Evolutionary conservation across 2,888 invertebrate genomes (phyloP), one percentile per base, ranked within the genome.

Genomic region (Asteroscopus sphinx): DNA sequence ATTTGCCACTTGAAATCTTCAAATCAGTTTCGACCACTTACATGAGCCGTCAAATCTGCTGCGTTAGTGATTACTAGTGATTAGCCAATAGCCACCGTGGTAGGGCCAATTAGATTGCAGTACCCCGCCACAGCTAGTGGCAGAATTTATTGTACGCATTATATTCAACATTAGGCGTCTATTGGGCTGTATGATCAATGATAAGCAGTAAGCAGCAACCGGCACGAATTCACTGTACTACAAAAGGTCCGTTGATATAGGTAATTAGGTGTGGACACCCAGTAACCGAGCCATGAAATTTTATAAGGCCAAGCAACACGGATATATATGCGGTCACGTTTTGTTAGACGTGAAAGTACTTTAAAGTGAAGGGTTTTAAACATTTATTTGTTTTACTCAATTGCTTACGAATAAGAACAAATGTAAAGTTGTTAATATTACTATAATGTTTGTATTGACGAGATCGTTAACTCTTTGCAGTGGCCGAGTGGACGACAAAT

Each of bases 401-500:
- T 12, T 15, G 25, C 25, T 5, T 36, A 1, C 11, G 7, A 1
- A 6, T 12, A 13, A 28, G 8, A 16, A 30, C 17, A 48, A 37
- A 59, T 44, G 16, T 33, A 16, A 5, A 25, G 15, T 33, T 66
- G n/a, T 37, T 58, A 25, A 33, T 28, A 28, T 37, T 16, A 46
- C 2, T 21, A 2, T 12, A 57, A 25, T 13, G n/a, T 21, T 26
- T 17, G 16, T 41, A 16, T 46, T 53, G 36, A 65, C 2, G 33
- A 49, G 8, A 46, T 55, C 9, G 28, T 68, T 60, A 60, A 39
- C 46, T 59, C 13, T 71, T 86, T 81, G 42, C 80, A 94, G 93
- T 92, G 89, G 89, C 93, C 93, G 0, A 83, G 86, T 60, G 92
- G 92, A 42, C 81, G 87, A 35, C 37, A 70, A 17, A 58, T 92